Evolutionary conservation across 2,888 invertebrate genomes (phyloP), one percentile per base, ranked within the genome.

Genomic region (Ischnus inquisitorius): DNA sequence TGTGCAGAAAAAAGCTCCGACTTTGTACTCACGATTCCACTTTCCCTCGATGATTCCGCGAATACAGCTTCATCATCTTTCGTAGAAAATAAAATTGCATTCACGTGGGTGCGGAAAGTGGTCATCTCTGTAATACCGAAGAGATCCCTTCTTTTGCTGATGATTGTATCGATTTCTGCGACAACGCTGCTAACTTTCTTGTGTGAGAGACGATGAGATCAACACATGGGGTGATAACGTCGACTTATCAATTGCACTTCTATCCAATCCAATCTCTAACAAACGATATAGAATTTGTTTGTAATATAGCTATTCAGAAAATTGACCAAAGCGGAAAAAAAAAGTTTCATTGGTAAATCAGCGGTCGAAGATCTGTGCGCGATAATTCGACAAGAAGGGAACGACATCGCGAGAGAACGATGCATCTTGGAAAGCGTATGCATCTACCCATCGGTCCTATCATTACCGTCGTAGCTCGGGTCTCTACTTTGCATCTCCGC

Each of bases 391-490:
- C 41, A 41, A 69, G 10, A 4, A 25, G 16, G 16, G 16, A 16
- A 25, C 57, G 64, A 28, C 54, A 41, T 64, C 34, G 10, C 3
- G 6, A 43, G 48, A 8, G 72, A 34, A 60, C 34, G 67, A 60
- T 62, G 60, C 62, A 57, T 1, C n/a, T 41, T 39, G 62, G 48
- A 34, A 62, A 62, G 60, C 41, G 48, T 39, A 10, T 46, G 62
- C 19, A 1, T n/a, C 28, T 43, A 8, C 43, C 51, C 25, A 69
- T 78, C 68, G 62, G 51, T 78, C 75, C 79, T 64, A 82, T 90
- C 88, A 90, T 90, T 90, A 88, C 86, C 79, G 83, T 82, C 83
- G 83, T 86, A 85, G 86, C 86, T 89, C 87, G 74, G 67, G 54
- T 79, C 46, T 67, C 57, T 57, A n/a, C 43, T 57, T 51, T 22